phyloP scores from a whole-genome alignment of 2,797 vertebrate species.

The Clarias laeviceps region DNA sequence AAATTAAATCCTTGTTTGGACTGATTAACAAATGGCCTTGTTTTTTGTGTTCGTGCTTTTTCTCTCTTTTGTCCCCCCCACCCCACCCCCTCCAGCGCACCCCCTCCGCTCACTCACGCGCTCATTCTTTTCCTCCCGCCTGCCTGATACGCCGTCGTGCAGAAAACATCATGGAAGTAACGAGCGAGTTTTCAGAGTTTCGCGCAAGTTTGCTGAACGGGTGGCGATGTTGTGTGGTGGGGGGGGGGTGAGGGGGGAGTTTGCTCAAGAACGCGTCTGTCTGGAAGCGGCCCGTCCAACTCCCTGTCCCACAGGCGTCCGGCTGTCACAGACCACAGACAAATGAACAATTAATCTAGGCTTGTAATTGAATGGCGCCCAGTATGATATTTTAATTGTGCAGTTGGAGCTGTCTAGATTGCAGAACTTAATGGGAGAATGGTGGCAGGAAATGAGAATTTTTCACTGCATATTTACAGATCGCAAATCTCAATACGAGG shows the following conservation, averaged over 20 bases:
- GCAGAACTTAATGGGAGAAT: conserved; percentile 72
- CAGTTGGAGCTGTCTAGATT: conserved; percentile 79
- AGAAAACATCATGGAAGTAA: conserved; percentile 43
- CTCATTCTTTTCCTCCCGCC: conserved; percentile 48
- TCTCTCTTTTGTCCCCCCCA: conserved; percentile 42
- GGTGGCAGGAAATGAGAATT: conserved; percentile 44
- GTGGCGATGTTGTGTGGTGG: conserved; percentile 41
- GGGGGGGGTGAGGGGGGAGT: conserved; percentile 17
- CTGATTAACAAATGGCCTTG: conserved; percentile 85
- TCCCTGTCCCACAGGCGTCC: conserved; percentile 57
- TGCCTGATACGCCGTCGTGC: conserved; percentile 42
- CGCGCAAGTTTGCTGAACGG: conserved; percentile 52
- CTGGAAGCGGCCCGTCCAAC: conserved; percentile 58
- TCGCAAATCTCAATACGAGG: conserved; percentile 11
- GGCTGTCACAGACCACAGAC: conserved; percentile 64
- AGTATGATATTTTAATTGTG: conserved; percentile 79
- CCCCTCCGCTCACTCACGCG: not conserved
- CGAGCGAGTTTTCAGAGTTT: conserved; percentile 41
- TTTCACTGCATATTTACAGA: conserved; percentile 42
- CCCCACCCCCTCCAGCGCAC: conserved; percentile 24
- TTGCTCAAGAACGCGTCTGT: conserved; percentile 60
- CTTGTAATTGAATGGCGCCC: conserved; percentile 78
- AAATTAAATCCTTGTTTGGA: conserved; percentile 84
- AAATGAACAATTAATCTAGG: conserved; percentile 78
- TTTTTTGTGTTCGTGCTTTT: conserved; percentile 68